Base-by-base conservation (phyloP, 1,140 invertebrate genomes). In the Riptortus pedestris region DNA sequence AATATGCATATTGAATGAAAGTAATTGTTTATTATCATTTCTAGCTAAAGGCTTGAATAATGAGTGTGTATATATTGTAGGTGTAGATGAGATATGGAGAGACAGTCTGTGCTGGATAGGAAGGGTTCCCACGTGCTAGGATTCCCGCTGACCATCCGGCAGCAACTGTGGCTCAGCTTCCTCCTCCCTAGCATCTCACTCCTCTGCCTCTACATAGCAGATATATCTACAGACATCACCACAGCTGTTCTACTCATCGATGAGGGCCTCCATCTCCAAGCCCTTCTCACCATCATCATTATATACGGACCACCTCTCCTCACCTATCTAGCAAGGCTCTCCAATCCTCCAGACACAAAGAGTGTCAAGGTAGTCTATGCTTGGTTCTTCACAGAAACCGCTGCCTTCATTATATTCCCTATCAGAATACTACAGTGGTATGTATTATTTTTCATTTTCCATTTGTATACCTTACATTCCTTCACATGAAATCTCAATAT, bases 241-340 rank as follows among this genome's bases (percentile, higher is more conserved):
- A 33, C 66, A 16, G 65, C 47, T 26, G 12, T 61, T 3, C 16
- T 62, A n/a, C 47, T 59, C 7, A 31, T 64, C 2, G 27, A 24
- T n/a, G 62, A 63, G 48, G 60, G 31, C 14, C 26, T 57, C 0
- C 26, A 31, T 5, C 16, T 22, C 12, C 2, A 28, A 18, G 69
- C 63, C 0, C 3, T 64, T 18, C 16, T 60, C 16, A 81, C 80
- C 16, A 68, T 80, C 5, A 69, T 72, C 28, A 67, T 83, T 24
- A 78, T 83, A 67, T 78, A 77, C 69, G 22, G 81, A 61, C 68
- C 75, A 4, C 77, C 78, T 43, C 76, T 80, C 61, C 66, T 82
- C 2, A 74, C 82, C 31, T 55, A 55, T 26, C 26, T 55, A 14
- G 16, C 26, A 2, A 81, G 79, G 0, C 70, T 83, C n/a, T 79